Conservation (phyloP, 2,797 vertebrate species). For the Hydrocynus forskahlii region DNA sequence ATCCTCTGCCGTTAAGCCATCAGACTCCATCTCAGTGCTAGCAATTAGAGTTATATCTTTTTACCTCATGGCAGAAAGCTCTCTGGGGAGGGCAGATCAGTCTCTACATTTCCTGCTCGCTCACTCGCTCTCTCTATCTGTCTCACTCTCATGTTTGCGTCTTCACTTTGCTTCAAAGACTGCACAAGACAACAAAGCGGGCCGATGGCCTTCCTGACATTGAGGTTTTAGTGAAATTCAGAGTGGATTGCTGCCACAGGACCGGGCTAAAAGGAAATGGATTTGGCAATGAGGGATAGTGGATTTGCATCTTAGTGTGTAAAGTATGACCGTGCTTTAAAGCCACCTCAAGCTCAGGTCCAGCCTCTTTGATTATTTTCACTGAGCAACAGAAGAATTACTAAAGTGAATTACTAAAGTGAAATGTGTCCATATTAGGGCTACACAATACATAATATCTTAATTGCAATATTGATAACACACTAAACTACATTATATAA, state of each 20-base stretch:
- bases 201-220: conserved; percentile 56
- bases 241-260: conserved; percentile 52
- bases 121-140: conserved; percentile 18
- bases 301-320: conserved; percentile 15
- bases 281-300: conserved; percentile 30
- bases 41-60: conserved; percentile 53
- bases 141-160: conserved; percentile 20
- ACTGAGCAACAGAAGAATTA: background rate
- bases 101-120: conserved; percentile 48
- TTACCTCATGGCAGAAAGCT: conserved; percentile 28
- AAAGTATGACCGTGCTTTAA: conserved; percentile 55
- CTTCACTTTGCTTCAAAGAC: conserved; percentile 72
- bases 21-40: conserved; percentile 50
- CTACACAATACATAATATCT: background rate
- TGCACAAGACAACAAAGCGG: background rate
- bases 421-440: background rate
- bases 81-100: conserved; percentile 29
- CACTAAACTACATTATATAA: no score
- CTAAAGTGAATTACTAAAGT: background rate
- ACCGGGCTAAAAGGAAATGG: conserved; percentile 41
- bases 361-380: conserved; percentile 21
- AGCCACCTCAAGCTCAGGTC: conserved; percentile 64
- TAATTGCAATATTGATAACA: no score
- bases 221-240: conserved; percentile 59
- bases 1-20: conserved; percentile 53